These are phyloP conservation scores for Myocastor coypus DNA, from an alignment of 2,113 vertebrate species.

Conservation along the genomic window DNA sequence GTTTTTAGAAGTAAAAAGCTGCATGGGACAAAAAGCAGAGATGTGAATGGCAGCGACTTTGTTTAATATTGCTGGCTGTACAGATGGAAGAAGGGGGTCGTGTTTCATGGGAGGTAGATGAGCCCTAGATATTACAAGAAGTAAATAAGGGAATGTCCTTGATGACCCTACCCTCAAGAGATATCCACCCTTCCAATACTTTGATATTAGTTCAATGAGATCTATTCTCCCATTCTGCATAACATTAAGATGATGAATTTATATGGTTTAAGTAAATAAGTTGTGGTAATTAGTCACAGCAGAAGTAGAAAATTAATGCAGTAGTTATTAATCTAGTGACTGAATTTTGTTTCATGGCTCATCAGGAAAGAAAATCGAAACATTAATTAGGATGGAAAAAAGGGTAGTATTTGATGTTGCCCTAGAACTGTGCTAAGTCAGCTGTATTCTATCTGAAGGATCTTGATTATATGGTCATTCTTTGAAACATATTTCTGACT, in stretches of 20 bases:
- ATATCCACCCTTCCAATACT: background rate
- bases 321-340: slow-evolving; percentile 15
- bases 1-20: background rate
- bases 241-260: background rate
- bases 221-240: background rate
- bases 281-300: slow-evolving; percentile 11
- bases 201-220: background rate
- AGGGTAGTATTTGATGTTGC: background rate
- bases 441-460: background rate
- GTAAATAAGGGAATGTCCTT: background rate
- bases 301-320: slow-evolving; percentile 15
- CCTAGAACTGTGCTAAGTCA: background rate
- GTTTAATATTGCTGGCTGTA: background rate
- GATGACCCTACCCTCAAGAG: background rate
- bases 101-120: background rate
- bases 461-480: background rate
- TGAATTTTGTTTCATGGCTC: slow-evolving; percentile 48
- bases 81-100: background rate
- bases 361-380: slow-evolving; percentile 43
- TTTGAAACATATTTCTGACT: background rate
- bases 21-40: background rate
- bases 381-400: background rate
- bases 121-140: background rate
- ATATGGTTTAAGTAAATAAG: background rate
- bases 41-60: background rate